Evolutionary conservation across 2,797 vertebrate species (phyloP), one percentile per base, ranked within the genome.

Genomic region (Distichodus sexfasciatus): DNA sequence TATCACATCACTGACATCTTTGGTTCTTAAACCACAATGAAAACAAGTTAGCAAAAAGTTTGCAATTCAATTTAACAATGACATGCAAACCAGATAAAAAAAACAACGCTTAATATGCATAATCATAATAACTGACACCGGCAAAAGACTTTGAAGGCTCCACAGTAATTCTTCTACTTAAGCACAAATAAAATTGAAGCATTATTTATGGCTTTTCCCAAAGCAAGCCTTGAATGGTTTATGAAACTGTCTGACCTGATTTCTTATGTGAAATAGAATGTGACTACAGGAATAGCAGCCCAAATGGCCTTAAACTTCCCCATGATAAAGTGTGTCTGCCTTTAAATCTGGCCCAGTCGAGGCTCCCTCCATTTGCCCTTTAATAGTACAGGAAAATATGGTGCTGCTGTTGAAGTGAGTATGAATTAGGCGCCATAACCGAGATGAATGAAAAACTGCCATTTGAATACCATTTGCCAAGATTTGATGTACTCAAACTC

Each of bases 321-420:
- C 31, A 44, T 76, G 74, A 76, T 81, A 58, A 78, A 78, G 76
- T 72, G 53, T 61, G 63, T 60, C 66, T 75, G 66, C 75, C 55
- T 72, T 69, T 54, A 72, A 43, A 78, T 66, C 54, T 29, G 76
- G 53, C 68, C 33, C 69, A 76, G 66, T 71, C 41, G 50, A 71
- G 64, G 41, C 48, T 76, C 28, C 70, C 59, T 68, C 64, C 67
- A 79, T 75, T 77, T 77, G 59, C 66, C 59, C 64, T 68, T 72
- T 79, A 73, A 75, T 79, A 71, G 44, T 62, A 67, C 44, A 72
- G 59, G 38, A 72, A 73, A 76, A 76, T 61, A 70, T 67, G 66
- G 51, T 40, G 36, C 11, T 55, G 31, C 47, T 33, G 47, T 47
- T 46, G 55, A 70, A 62, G 59, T 70, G 50, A n/a, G 55, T 35